Evolutionary conservation across 2,113 vertebrate genomes (phyloP).

Genomic region (Microcebus tavaratra): DNA sequence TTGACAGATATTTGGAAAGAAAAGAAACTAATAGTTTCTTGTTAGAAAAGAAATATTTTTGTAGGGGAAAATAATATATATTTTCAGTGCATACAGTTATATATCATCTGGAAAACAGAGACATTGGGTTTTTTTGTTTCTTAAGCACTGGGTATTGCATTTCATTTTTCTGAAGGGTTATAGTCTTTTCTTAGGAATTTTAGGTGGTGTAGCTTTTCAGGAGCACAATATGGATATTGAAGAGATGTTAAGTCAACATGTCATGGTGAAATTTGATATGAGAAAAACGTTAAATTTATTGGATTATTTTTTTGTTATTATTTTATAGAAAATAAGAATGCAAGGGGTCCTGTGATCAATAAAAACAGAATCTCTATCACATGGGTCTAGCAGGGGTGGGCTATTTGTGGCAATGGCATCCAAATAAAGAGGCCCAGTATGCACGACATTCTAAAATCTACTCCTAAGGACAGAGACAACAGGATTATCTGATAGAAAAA

Average conservation of each 20-base stretch:
- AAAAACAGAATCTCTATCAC: not conserved
- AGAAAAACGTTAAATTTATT: not conserved
- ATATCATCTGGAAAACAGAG: conserved; percentile 24
- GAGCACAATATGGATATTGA: not conserved
- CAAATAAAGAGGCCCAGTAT: not conserved
- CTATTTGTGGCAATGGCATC: not conserved
- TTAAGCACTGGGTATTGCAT: not conserved
- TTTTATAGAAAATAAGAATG: not conserved
- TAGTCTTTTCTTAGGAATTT: not conserved
- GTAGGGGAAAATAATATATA: conserved; percentile 12
- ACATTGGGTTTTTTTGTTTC: not conserved
- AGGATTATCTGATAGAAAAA: not conserved
- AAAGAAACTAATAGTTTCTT: conserved; percentile 34
- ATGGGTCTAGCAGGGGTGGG: not conserved
- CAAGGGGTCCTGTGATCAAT: not conserved
- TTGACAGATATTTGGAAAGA: conserved; percentile 58
- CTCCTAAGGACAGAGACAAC: not conserved
- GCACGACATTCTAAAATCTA: not conserved
- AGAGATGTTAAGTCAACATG: not conserved
- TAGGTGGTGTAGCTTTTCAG: not conserved
- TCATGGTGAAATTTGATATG: not conserved
- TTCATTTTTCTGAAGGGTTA: not conserved
- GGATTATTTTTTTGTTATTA: not conserved
- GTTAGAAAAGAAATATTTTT: conserved; percentile 40
- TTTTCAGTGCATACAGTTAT: not conserved